Percentiles rank a stretch among this genome's conserved stretches.
Conservation (phyloP, 2,797 vertebrate genomes). For the Crocidura indochinensis region DNA sequence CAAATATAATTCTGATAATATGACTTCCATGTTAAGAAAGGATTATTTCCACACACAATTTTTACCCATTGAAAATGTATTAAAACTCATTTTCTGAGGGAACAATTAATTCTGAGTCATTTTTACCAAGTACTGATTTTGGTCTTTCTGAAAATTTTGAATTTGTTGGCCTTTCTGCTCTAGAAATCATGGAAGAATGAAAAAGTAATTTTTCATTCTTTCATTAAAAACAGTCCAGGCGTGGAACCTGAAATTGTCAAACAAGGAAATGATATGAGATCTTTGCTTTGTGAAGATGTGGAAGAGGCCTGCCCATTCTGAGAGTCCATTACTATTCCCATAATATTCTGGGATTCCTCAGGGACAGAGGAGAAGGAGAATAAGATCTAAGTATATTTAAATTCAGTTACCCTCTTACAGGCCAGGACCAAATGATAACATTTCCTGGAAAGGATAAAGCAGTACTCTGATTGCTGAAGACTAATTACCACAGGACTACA, state of each 20-base stretch:
- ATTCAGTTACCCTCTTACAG: slow-evolving; percentile 13
- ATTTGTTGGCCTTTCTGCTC: slow-evolving; percentile 9
- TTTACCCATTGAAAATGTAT: slow-evolving; percentile 39
- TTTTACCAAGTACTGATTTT: background rate
- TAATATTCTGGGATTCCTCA: background rate
- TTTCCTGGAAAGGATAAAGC: background rate
- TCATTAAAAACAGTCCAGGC: background rate
- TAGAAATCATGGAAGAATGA: slow-evolving; percentile 26
- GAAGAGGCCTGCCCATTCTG: background rate
- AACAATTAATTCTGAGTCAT: slow-evolving; percentile 36
- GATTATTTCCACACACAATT: background rate
- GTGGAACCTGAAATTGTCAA: background rate
- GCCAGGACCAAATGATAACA: background rate
- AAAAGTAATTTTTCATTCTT: slow-evolving; percentile 31
- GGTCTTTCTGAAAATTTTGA: slow-evolving; percentile 8
- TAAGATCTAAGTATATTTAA: background rate
- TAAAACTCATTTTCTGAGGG: slow-evolving; percentile 13
- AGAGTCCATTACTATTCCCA: too few species aligned
- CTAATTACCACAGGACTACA: background rate
- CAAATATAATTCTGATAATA: background rate
- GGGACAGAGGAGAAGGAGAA: background rate
- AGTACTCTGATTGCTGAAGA: background rate
- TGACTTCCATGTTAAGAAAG: slow-evolving; percentile 7
- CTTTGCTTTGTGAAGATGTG: background rate
- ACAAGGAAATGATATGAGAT: background rate